A percentile compares a stretch with the other conserved stretches of the same genome.
These are phyloP conservation scores for Phocoena phocoena DNA, from an alignment of 2,113 vertebrate species.

Conservation along the genomic window DNA sequence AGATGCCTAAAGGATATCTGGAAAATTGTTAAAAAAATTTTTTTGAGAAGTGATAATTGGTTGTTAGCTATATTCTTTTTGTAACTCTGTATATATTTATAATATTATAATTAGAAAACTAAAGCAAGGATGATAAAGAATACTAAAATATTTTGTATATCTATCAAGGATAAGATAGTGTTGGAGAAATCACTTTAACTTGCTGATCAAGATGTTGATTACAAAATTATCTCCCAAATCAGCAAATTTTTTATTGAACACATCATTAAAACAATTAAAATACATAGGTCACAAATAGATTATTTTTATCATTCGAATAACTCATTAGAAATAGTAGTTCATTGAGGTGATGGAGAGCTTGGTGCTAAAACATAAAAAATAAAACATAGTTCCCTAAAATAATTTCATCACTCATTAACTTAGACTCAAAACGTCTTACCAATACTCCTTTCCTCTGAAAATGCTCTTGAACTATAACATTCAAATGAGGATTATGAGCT, in stretches of 20 bases:
- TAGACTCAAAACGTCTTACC: neutral
- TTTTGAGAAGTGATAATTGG: neutral
- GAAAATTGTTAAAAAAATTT: neutral
- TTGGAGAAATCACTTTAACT: neutral
- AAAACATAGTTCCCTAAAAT: conserved; percentile 15
- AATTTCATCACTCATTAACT: neutral
- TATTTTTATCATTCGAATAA: conserved; percentile 26
- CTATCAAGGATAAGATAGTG: neutral
- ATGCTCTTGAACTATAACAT: neutral
- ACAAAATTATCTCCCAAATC: neutral
- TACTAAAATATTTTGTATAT: neutral
- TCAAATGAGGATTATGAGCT: neutral
- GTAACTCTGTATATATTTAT: neutral
- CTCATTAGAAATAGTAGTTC: conserved; percentile 1
- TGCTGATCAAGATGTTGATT: neutral
- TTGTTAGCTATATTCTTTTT: neutral
- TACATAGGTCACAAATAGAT: neutral
- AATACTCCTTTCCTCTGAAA: neutral
- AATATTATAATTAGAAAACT: neutral
- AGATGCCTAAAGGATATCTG: neutral
- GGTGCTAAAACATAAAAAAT: neutral
- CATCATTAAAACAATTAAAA: conserved; percentile 46
- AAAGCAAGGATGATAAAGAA: neutral
- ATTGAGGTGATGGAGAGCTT: conserved; percentile 34
- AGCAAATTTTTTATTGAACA: neutral